Conservation (phyloP, 2,888 invertebrate species). For the Sphaeridia pumilis region DNA sequence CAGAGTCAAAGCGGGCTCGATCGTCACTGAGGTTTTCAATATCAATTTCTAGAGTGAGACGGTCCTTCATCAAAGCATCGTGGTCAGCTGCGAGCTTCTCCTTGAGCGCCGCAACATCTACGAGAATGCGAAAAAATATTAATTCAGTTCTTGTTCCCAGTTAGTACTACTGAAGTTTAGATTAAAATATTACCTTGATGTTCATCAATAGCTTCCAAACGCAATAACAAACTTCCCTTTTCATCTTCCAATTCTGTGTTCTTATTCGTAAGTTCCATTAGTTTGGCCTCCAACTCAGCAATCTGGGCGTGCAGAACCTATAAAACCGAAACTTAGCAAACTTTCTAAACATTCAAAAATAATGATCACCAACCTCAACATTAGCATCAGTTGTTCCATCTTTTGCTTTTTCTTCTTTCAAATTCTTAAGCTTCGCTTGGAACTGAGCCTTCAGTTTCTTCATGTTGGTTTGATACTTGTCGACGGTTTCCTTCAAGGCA, state of each 20-base stretch:
- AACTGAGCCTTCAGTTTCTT: slow-evolving; percentile 59
- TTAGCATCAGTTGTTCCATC: not conserved
- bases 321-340: not conserved
- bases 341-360: not conserved
- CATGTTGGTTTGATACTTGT: slow-evolving; percentile 62
- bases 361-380: not conserved
- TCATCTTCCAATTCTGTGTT: slow-evolving; percentile 79
- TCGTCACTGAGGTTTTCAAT: not conserved
- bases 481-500: slow-evolving; percentile 54
- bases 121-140: no score
- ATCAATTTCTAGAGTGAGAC: not conserved
- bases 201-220: slow-evolving; percentile 67
- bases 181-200: slow-evolving; percentile 46
- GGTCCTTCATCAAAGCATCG: not conserved
- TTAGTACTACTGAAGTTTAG: no score
- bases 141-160: no score
- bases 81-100: slow-evolving; percentile 2
- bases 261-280: slow-evolving; percentile 33
- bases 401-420: slow-evolving; percentile 43
- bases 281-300: slow-evolving; percentile 7
- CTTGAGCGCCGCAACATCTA: not conserved
- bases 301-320: not conserved
- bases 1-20: not conserved
- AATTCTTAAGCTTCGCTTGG: slow-evolving; percentile 16
- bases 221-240: slow-evolving; percentile 78